Percentiles rank a stretch among this genome's conserved stretches.
These are phyloP conservation scores for Tanypteryx hageni DNA, from an alignment of 2,888 invertebrate species.

Conservation along the genomic window DNA sequence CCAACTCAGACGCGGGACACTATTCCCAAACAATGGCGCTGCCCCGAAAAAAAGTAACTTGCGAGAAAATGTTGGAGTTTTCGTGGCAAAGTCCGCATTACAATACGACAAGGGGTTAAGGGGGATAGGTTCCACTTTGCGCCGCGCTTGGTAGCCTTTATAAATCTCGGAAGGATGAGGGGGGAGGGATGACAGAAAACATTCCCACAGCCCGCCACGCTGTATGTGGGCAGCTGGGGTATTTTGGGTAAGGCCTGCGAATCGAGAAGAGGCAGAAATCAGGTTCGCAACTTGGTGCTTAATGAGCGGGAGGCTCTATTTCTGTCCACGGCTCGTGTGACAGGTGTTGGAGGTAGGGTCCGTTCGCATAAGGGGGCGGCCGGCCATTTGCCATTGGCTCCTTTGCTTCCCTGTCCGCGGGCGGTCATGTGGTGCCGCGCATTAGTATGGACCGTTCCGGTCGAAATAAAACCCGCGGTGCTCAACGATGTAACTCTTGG, in stretches of 20 bases:
- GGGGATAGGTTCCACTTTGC: not conserved
- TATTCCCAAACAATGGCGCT: not conserved
- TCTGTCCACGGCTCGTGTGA: slow-evolving; percentile 35
- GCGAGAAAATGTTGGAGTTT: not conserved
- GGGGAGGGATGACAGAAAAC: not conserved
- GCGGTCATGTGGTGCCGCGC: not conserved
- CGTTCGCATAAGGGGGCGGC: not conserved
- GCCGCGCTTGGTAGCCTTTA: not conserved
- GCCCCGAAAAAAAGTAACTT: not conserved
- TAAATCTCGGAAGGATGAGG: not conserved
- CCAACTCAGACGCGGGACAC: not conserved
- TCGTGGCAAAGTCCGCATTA: not conserved
- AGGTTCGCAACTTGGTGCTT: slow-evolving; percentile 29
- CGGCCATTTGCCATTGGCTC: not conserved
- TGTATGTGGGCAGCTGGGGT: slow-evolving; percentile 30
- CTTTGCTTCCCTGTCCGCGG: not conserved
- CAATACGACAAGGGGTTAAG: not conserved
- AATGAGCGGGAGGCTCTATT: slow-evolving; percentile 43
- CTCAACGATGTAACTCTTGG: not conserved
- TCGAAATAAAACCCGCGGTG: not conserved
- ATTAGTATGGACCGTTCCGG: not conserved
- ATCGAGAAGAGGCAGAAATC: slow-evolving; percentile 11
- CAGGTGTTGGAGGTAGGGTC: slow-evolving; percentile 35
- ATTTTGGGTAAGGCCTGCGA: not conserved
- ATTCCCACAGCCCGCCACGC: not conserved